Percentiles rank a stretch among this genome's conserved stretches.
These are phyloP conservation scores for Morus bassanus DNA, from an alignment of 2,797 vertebrate species.

Conservation along the genomic window DNA sequence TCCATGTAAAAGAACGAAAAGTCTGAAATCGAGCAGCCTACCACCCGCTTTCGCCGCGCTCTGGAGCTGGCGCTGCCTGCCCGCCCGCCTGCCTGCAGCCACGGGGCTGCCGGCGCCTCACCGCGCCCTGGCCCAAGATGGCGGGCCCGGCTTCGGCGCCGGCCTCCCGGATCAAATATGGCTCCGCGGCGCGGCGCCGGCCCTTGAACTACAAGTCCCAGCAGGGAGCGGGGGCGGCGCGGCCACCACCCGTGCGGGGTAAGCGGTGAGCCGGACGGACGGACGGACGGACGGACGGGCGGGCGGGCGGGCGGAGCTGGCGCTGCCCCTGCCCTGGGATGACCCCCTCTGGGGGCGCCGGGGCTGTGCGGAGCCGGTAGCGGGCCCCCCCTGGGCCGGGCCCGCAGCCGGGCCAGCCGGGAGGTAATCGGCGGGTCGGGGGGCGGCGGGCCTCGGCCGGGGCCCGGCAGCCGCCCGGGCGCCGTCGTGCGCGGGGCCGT, in stretches of 20 bases:
- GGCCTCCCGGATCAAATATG: background rate
- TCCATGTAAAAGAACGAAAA: accelerated
- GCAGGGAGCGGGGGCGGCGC: background rate
- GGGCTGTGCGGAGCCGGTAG: background rate
- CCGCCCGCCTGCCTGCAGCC: background rate
- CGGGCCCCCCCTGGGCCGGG: background rate
- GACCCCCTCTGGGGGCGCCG: background rate
- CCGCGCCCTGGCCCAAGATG: background rate
- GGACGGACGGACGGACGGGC: background rate
- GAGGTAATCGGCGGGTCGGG: background rate
- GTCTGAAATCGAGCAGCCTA: accelerated
- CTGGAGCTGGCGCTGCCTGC: accelerated
- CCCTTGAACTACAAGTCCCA: conserved; percentile 48
- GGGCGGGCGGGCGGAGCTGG: background rate
- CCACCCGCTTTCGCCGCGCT: accelerated
- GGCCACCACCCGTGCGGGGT: background rate
- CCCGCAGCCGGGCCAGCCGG: background rate
- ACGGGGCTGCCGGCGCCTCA: accelerated
- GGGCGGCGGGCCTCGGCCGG: background rate
- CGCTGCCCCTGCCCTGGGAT: conserved; percentile 21
- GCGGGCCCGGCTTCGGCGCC: background rate
- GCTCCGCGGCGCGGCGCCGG: background rate
- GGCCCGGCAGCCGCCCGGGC: background rate
- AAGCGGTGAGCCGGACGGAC: background rate
- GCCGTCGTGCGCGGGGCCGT: background rate